phyloP scores from a whole-genome alignment of 2,113 vertebrate species.

The Alethe castanea region DNA sequence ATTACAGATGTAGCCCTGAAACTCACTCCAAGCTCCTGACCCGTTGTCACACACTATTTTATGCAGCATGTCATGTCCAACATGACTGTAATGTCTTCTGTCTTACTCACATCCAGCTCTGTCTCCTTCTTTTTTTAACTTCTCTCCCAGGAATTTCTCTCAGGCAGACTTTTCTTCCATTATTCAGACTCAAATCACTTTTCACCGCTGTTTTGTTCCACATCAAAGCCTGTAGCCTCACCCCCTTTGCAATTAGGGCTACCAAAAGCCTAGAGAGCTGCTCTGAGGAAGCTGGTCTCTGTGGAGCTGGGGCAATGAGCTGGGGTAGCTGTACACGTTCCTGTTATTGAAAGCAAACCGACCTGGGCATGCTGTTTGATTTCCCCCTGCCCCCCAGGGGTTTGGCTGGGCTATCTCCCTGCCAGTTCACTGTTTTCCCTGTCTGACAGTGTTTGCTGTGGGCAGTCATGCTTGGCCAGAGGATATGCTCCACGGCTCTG shows the following conservation, averaged over 20 bases:
- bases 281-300: background rate
- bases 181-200: background rate
- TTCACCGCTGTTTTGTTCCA: background rate
- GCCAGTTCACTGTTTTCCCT: background rate
- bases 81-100: background rate
- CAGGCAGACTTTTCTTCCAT: background rate
- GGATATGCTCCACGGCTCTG: background rate
- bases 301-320: background rate
- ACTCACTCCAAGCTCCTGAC: background rate
- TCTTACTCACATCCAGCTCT: background rate
- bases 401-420: background rate
- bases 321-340: fast-evolving
- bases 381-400: too few species aligned
- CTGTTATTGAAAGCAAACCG: background rate
- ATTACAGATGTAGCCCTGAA: background rate
- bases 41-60: background rate
- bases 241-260: background rate
- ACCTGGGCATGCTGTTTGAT: background rate
- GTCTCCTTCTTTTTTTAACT: background rate
- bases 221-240: background rate
- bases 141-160: background rate
- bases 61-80: background rate
- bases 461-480: background rate
- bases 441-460: background rate
- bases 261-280: background rate